Base-by-base conservation (phyloP, 2,797 vertebrate species). In the Mormyrops attenuatus region DNA sequence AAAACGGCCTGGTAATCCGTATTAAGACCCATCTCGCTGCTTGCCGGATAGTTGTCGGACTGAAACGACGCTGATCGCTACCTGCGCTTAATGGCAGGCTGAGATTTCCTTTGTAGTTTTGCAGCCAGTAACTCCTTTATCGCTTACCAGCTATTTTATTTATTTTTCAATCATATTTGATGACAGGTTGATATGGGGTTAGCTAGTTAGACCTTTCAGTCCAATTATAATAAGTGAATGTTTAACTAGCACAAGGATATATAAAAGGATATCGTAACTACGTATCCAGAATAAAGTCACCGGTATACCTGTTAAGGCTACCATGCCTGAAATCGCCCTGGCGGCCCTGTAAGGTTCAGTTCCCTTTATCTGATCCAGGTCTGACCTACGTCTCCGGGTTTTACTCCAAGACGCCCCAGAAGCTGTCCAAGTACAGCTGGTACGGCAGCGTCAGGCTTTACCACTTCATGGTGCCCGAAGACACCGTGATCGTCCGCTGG, bases 401-500 rank as follows among this genome's bases (percentile, higher is more conserved):
- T 88, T 98, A 96, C 66, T 97, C 97, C 0, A 98, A 97, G 94
- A 95, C 95, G 0, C 95, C 97, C 0, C 98, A 99, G 95, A 97
- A 95, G 92, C 92, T 99, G 91, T 97, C 97, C 22, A 97, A 96
- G 93, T 99, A 98, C 90, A 96, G 94, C 89, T 99, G 98, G 97
- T 99, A 97, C 0, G 98, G 97, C 34, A 98, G 95, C 0, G 95
- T 96, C 85, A 96, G 97, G 77, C 95, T 99, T 90, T 97, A 98
- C 94, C 96, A 93, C 92, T 99, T 99, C 93, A 95, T 85, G 0
- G 96, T 99, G 20, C 98, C 98, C 0, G 95, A 97, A 7, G 97
- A 98, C 87, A 95, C 97, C 0, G 95, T 97, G 55, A 88, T 97
- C 41, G 96, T 97, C 0, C 96, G 95, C 85, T 99, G 98, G 98